Base-by-base conservation (phyloP, 2,797 vertebrate genomes). In the Syndactyla subalaris region DNA sequence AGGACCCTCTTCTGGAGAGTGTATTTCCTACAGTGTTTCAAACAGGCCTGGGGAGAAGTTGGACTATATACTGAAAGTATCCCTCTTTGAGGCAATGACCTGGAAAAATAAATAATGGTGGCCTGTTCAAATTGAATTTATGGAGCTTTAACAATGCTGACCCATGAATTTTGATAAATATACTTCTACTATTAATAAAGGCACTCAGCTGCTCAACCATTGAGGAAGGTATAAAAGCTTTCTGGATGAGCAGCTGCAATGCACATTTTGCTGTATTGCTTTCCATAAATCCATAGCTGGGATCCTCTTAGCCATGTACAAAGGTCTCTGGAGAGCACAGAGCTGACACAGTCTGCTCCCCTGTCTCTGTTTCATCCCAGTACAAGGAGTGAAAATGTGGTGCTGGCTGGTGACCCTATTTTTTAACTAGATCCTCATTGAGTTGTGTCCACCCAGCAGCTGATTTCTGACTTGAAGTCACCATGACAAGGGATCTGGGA, bases 201-300 rank as follows among this genome's bases (percentile, higher is more conserved):
- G 74, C 80, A 93, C 91, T 93, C 86, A 86, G 91, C 73, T 90
- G 73, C 93, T 92, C 84, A 78, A 0, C 84, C 76, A 17, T 3
- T 66, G 91, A 81, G 85, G 62, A 39, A 91, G 76, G 62, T 81
- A 89, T 89, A 94, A 94, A 90, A 90, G 86, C 94, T 95, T 95
- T 94, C 96, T 94, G 95, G 92, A 80, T 54, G 84, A 96, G 88
- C 95, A 93, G 77, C 58, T 72, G 36, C 89, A 65, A 34, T 74
- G 89, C 84, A 81, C 88, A 94, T 95, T 91, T 90, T 95, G 74
- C 86, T 87, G 32, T 75, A 82, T 85, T 93, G 67, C 77, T 87
- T 85, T 94, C 88, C 89, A 93, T 95, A 95, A 96, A 93, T 95
- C 91, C 91, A 62, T 86, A 62, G 80, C 7, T 95, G 77, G 70